Conservation (phyloP, 2,888 invertebrate species). For the Eupithecia abbreviata region DNA sequence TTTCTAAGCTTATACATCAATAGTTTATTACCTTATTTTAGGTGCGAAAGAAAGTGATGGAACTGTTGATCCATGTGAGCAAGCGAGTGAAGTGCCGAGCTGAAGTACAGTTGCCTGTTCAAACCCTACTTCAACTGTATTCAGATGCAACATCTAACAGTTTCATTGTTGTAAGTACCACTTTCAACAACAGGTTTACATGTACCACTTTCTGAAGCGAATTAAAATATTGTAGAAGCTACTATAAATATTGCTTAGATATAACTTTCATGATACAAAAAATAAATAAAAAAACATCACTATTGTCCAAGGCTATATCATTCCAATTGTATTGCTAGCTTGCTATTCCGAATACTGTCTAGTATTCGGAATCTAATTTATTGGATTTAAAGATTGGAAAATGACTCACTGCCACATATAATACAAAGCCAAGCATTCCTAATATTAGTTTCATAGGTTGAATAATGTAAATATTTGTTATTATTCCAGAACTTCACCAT, state of each 20-base stretch:
- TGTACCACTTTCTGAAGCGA: not conserved
- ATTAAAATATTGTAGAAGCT: not conserved
- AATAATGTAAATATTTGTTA: not conserved
- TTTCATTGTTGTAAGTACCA: conserved; percentile 88
- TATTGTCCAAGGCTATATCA: not conserved
- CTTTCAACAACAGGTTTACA: not conserved
- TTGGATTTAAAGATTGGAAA: not conserved
- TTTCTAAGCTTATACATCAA: not conserved
- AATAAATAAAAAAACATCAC: not conserved
- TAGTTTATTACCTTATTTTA: conserved; percentile 38
- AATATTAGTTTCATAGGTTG: not conserved
- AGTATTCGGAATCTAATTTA: not conserved
- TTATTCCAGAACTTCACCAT: conserved; percentile 92
- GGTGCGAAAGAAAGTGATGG: conserved; percentile 92
- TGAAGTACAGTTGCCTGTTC: conserved; percentile 93
- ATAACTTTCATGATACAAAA: not conserved
- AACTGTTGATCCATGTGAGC: conserved; percentile 95
- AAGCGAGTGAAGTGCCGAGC: conserved; percentile 93
- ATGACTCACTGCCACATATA: not conserved
- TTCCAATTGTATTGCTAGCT: not conserved
- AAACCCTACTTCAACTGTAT: conserved; percentile 91
- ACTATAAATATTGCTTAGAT: not conserved
- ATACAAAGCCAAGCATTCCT: not conserved
- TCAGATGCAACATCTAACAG: conserved; percentile 89
- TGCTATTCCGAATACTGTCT: no score